These are phyloP conservation scores for Haliclystus octoradiatus DNA, from an alignment of 30 jellyfish, hydroid and myxozoan genomes.

Conservation along the genomic window DNA sequence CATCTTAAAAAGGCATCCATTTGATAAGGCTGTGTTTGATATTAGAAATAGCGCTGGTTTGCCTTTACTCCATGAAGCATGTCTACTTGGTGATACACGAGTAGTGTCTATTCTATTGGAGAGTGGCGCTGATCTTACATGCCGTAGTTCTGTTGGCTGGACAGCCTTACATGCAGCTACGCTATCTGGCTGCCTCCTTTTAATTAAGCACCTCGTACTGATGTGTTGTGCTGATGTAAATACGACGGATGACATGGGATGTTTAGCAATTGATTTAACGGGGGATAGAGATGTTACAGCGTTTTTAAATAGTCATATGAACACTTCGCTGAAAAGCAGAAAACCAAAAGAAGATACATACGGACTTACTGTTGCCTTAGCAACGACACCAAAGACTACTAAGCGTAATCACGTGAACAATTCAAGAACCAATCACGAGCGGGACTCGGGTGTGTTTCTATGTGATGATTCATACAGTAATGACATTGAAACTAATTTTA, in stretches of 20 bases:
- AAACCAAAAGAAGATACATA: background rate
- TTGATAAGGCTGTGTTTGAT: conserved; percentile 17
- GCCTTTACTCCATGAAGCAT: conserved; percentile 59
- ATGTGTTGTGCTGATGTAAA: conserved; percentile 54
- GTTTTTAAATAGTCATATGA: background rate
- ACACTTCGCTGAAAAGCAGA: background rate
- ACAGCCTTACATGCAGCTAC: conserved; percentile 76
- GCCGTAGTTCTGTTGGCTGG: conserved; percentile 75
- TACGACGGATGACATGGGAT: conserved; percentile 72
- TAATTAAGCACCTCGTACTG: conserved; percentile 31
- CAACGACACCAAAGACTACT: background rate
- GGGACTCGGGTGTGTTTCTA: background rate
- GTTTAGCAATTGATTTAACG: conserved; percentile 48
- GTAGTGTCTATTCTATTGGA: conserved; percentile 29
- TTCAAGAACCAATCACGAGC: background rate
- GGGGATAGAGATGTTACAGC: conserved; percentile 25
- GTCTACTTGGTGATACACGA: conserved; percentile 43
- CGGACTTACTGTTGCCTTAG: background rate
- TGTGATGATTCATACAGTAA: background rate
- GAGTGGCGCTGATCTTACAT: conserved; percentile 45
- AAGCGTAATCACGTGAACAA: background rate
- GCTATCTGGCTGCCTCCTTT: conserved; percentile 35
- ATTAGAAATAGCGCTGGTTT: conserved; percentile 51
- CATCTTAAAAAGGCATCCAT: conserved; percentile 38
- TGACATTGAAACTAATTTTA: too few relatives aligned